Conservation (phyloP, 2,888 invertebrate genomes). For the Drosophila nigricruria region DNA sequence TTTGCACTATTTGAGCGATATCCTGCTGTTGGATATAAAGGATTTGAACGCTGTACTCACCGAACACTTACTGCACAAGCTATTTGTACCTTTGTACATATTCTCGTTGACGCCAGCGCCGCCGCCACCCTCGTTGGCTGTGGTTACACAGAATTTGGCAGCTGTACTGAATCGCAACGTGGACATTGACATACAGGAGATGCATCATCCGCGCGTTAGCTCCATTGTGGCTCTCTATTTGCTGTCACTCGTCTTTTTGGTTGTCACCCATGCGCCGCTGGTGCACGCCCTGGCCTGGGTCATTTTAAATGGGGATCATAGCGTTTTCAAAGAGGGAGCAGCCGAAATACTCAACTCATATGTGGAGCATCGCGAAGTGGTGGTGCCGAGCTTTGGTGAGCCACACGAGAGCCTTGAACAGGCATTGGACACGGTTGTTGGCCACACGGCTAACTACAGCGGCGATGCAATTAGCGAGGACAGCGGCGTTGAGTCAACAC, state of each 20-base stretch:
- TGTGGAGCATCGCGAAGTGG: conserved; percentile 87
- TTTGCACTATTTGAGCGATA: conserved; percentile 98
- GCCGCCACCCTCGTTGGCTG: conserved; percentile 86
- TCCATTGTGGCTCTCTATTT: conserved; percentile 96
- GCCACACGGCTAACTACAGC: conserved; percentile 65
- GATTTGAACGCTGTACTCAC: conserved; percentile 97
- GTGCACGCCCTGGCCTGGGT: conserved; percentile 96
- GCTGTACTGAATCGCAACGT: conserved; percentile 88
- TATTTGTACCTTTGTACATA: conserved; percentile 96
- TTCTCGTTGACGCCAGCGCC: conserved; percentile 91
- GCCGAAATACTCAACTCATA: conserved; percentile 89
- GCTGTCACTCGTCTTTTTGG: conserved; percentile 97
- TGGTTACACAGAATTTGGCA: conserved; percentile 88
- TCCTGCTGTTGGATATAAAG: conserved; percentile 95
- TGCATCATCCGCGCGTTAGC: conserved; percentile 91
- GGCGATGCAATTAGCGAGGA: conserved; percentile 68
- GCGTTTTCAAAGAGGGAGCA: conserved; percentile 89
- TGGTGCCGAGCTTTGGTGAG: conserved; percentile 89
- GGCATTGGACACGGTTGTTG: conserved; percentile 87
- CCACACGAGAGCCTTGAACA: conserved; percentile 92
- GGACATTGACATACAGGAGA: conserved; percentile 87
- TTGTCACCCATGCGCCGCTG: conserved; percentile 95
- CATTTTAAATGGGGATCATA: conserved; percentile 92
- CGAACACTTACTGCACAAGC: conserved; percentile 96
- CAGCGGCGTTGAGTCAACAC: conserved; percentile 65